phyloP scores from a whole-genome alignment of 2,888 invertebrate genomes.

The Alsophila aescularia region DNA sequence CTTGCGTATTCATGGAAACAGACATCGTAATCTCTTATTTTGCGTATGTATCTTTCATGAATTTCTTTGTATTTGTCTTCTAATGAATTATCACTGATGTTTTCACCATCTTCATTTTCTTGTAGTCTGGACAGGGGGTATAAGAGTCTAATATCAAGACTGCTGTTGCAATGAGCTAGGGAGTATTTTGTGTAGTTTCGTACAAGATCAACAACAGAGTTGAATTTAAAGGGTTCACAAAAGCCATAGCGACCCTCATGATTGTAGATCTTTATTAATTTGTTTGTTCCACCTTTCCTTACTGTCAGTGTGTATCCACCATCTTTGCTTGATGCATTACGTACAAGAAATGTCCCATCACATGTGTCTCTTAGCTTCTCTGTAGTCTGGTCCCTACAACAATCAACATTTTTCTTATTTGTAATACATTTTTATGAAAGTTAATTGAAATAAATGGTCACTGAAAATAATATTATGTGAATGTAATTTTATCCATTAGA shows the following conservation, averaged over 20 bases:
- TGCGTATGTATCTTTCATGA: constrained; percentile 88
- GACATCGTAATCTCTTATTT: constrained; percentile 90
- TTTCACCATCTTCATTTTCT: constrained; percentile 89
- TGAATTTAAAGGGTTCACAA: constrained; percentile 92
- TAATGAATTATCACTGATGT: constrained; percentile 88
- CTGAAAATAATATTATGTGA: no score
- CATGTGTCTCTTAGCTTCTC: constrained; percentile 95
- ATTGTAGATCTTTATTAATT: constrained; percentile 97
- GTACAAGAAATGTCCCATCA: constrained; percentile 98
- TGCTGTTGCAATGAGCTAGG: constrained; percentile 95
- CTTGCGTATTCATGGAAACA: constrained; percentile 90
- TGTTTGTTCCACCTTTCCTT: constrained; percentile 97
- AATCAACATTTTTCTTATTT: neutral
- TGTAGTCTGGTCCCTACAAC: constrained; percentile 94
- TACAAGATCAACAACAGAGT: constrained; percentile 94
- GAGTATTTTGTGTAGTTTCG: constrained; percentile 92
- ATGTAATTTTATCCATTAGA: no score
- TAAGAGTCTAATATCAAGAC: constrained; percentile 94
- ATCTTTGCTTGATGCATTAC: constrained; percentile 97
- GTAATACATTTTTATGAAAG: no score
- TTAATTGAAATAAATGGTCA: no score
- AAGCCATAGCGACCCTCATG: constrained; percentile 97
- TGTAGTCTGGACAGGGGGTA: constrained; percentile 91
- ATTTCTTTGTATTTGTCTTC: constrained; percentile 89
- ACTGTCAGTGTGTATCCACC: constrained; percentile 98